These are phyloP conservation scores for Hylaea fasciaria DNA, from an alignment of 2,888 invertebrate genomes.

Conservation along the genomic window DNA sequence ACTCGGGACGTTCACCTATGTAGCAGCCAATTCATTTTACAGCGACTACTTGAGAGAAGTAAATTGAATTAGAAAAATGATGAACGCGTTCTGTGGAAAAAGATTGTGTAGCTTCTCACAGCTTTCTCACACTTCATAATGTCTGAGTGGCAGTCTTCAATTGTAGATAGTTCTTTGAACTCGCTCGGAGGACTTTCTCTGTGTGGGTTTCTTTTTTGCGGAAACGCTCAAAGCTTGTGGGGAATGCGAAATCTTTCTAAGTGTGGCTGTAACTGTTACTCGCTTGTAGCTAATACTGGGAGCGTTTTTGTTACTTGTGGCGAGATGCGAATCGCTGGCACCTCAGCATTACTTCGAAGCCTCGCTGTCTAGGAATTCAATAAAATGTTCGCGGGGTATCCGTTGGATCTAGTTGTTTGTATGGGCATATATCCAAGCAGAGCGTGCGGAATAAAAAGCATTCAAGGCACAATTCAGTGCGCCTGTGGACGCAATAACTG, in stretches of 20 bases:
- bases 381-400: conserved; percentile 13
- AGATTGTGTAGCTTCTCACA: conserved; percentile 43
- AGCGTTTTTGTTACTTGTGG: conserved; percentile 29
- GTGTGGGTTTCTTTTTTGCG: conserved; percentile 48
- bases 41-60: conserved; percentile 8
- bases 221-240: conserved; percentile 54
- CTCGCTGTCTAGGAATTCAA: conserved; percentile 9
- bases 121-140: conserved; percentile 48
- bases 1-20: conserved; percentile 8
- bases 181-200: conserved; percentile 56
- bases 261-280: conserved; percentile 49
- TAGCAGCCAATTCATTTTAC: conserved; percentile 15
- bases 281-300: conserved; percentile 45
- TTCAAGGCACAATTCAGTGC: conserved; percentile 18
- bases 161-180: conserved; percentile 61
- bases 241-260: conserved; percentile 63
- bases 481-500: conserved; percentile 31
- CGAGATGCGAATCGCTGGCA: conserved; percentile 6
- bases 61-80: conserved; percentile 34
- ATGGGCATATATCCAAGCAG: conserved; percentile 10
- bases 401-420: conserved; percentile 8
- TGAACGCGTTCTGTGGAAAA: conserved; percentile 34
- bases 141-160: conserved; percentile 51
- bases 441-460: conserved; percentile 8
- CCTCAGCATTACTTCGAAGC: not conserved